Conservation (phyloP, 2,888 invertebrate genomes). For the Acrobasis consociella region DNA sequence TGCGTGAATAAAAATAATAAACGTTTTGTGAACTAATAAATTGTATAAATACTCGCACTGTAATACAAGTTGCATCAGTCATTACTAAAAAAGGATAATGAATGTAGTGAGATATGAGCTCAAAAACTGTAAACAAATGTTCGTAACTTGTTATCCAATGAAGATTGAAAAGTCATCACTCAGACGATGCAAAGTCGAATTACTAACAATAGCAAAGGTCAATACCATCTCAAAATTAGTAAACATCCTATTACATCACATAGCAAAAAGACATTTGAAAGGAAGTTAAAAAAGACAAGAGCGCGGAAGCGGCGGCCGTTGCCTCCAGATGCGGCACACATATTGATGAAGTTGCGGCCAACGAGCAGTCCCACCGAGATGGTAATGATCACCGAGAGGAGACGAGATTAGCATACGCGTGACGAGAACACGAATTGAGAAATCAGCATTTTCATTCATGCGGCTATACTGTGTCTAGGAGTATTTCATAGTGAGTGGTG, state of each 20-base stretch:
- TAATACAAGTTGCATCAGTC: too few species aligned
- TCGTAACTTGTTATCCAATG: too few species aligned
- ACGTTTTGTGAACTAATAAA: too few species aligned
- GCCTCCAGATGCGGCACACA: slow-evolving; percentile 57
- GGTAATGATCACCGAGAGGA: slow-evolving; percentile 49
- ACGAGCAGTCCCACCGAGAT: slow-evolving; percentile 43
- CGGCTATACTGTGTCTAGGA: not conserved
- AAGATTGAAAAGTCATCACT: too few species aligned
- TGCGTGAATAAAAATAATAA: too few species aligned
- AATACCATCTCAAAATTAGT: not conserved
- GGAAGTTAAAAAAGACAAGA: slow-evolving; percentile 60
- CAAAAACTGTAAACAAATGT: too few species aligned
- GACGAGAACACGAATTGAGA: slow-evolving; percentile 14
- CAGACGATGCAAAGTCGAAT: too few species aligned
- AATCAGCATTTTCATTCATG: slow-evolving; percentile 3
- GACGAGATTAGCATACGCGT: slow-evolving; percentile 26
- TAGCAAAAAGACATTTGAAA: slow-evolving; percentile 33
- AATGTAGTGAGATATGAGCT: too few species aligned
- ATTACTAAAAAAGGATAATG: too few species aligned
- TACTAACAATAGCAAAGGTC: not conserved
- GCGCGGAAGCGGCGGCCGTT: slow-evolving; percentile 70
- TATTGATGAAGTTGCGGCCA: slow-evolving; percentile 55
- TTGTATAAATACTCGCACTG: too few species aligned
- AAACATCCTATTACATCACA: slow-evolving; percentile 11
- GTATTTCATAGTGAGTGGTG: too few species aligned